phyloP scores from a whole-genome alignment of 2,113 vertebrate species.

The Colossoma macropomum region DNA sequence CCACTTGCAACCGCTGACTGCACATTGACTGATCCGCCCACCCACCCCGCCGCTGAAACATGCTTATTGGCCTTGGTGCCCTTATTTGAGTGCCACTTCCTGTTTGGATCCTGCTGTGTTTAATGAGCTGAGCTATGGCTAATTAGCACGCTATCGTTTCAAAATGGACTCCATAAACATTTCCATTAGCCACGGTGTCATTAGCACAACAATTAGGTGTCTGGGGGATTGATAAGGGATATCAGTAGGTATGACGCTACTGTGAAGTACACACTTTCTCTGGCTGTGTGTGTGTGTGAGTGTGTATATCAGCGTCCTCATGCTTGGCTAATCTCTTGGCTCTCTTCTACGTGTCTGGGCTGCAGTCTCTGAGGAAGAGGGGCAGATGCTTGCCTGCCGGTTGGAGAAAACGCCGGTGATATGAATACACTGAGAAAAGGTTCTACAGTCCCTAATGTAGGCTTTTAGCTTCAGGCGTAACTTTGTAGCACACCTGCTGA shows the following conservation, averaged over 20 bases:
- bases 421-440: constrained; percentile 14
- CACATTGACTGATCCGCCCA: background rate
- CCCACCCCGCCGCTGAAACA: background rate
- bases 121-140: constrained; percentile 78
- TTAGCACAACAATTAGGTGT: constrained; percentile 82
- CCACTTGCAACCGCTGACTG: background rate
- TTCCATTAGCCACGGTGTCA: constrained; percentile 78
- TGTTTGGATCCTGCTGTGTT: constrained; percentile 60
- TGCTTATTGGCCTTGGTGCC: background rate
- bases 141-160: constrained; percentile 77
- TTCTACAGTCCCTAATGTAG: constrained; percentile 21
- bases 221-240: constrained; percentile 65
- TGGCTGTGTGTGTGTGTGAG: background rate
- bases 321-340: constrained; percentile 35
- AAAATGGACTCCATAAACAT: constrained; percentile 80
- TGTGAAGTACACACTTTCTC: background rate
- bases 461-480: background rate
- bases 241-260: constrained; percentile 28
- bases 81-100: constrained; percentile 33
- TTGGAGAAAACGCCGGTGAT: constrained; percentile 19
- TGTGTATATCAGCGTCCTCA: constrained; percentile 29
- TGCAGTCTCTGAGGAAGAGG: constrained; percentile 17
- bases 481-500: constrained; percentile 8
- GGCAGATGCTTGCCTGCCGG: constrained; percentile 27
- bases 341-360: constrained; percentile 15